Base-by-base conservation (phyloP, 92 coral and sea anemone genomes). In the Heteractis magnifica region DNA sequence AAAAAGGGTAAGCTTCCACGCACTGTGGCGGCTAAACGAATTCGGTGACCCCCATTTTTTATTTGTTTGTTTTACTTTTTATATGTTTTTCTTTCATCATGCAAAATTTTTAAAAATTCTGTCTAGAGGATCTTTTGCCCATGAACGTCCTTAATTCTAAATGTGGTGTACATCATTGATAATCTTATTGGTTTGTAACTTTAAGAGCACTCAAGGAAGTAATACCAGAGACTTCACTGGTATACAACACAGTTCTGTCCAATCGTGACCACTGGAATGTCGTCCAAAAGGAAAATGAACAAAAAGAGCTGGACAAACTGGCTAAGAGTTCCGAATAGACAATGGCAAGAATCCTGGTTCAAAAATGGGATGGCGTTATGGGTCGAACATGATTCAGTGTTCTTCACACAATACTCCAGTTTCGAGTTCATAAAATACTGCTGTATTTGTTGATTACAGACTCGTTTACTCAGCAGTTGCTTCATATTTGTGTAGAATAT, bases 191-290 rank as follows among this genome's bases (percentile, higher is more conserved):
- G 44, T 34, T 34, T 34, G 3, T 76, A 3, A n/a, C 73, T 53
- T 60, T 10, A 79, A 92, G 95, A 72, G 56, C 90, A 53, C 85
- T 92, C n/a, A 59, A 84, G 56, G 82, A 88, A 16, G 65, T 89
- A 48, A 71, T 92, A 3, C 93, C 95, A 5, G 92, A 89, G 83
- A 83, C 92, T 20, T 68, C 70, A 62, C 77, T 65, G 4, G 95
- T 89, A 34, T 73, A 86, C 44, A 90, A 87, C 55, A 84, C 89
- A 10, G 95, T 92, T 49, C 49, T 82, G 55, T 82, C 86, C 52
- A 90, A 90, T 87, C 87, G 92, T 51, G 83, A 89, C 75, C 89
- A 88, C 74, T 92, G 97, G 98, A 87, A 92, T 73, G 83, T 86
- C 12, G 90, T 93, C 15, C 91, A 90, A 79, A 93, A 90, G 76